Conservation (phyloP, 2,888 invertebrate species). For the Limulus polyphemus region DNA sequence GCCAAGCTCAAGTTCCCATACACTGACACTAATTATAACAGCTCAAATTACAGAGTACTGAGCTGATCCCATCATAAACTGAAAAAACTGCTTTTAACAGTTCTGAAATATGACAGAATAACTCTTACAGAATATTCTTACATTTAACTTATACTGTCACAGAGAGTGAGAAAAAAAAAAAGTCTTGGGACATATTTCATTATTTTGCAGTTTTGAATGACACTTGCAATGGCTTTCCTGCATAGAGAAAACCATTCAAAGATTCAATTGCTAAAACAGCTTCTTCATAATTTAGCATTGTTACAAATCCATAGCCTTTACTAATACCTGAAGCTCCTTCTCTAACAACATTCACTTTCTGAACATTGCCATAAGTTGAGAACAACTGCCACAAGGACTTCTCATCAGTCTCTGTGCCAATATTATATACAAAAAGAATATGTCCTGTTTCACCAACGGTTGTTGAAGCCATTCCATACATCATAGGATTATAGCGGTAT, state of each 20-base stretch:
- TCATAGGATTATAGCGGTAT: slow-evolving; percentile 19
- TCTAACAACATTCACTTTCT: slow-evolving; percentile 37
- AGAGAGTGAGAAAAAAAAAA: too few species aligned
- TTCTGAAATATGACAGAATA: too few species aligned
- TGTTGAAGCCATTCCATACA: slow-evolving; percentile 6
- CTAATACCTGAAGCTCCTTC: slow-evolving; percentile 32
- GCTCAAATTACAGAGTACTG: too few species aligned
- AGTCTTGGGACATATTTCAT: too few species aligned
- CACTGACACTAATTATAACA: too few species aligned
- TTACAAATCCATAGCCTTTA: slow-evolving; percentile 39
- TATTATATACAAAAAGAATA: slow-evolving; percentile 38
- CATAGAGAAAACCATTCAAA: slow-evolving; percentile 34
- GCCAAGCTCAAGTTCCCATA: too few species aligned
- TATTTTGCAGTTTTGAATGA: slow-evolving; percentile 29
- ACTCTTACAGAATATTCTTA: too few species aligned
- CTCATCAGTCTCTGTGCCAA: slow-evolving; percentile 37
- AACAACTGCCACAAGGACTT: slow-evolving; percentile 36
- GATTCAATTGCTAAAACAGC: slow-evolving; percentile 36
- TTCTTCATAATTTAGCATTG: slow-evolving; percentile 37
- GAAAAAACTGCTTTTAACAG: too few species aligned
- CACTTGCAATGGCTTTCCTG: slow-evolving; percentile 36
- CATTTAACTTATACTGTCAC: too few species aligned
- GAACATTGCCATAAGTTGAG: slow-evolving; percentile 36
- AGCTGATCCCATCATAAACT: too few species aligned
- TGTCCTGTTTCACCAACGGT: slow-evolving; percentile 26